phyloP scores from a whole-genome alignment of 2,888 invertebrate genomes.

The Xestia c-nigrum region DNA sequence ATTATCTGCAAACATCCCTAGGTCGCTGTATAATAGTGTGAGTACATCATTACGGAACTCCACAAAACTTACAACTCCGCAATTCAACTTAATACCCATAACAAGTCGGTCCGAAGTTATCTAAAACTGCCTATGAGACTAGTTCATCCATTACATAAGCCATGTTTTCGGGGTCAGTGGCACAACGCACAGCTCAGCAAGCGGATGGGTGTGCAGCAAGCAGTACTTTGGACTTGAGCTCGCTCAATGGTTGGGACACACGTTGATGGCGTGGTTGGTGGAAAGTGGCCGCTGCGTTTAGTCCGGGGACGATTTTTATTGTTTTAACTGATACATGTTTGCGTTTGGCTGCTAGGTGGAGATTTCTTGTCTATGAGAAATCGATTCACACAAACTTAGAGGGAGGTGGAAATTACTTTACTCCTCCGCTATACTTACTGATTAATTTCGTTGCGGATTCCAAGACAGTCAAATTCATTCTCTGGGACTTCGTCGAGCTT shows the following conservation, averaged over 20 bases:
- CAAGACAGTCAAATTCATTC: too few species aligned
- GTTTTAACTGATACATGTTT: neutral
- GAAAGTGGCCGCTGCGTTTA: neutral
- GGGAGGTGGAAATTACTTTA: too few species aligned
- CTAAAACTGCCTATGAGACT: slow-evolving; percentile 32
- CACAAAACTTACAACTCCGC: too few species aligned
- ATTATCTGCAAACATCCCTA: too few species aligned
- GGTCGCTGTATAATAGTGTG: too few species aligned
- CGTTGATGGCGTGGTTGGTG: slow-evolving; percentile 10
- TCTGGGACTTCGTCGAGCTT: too few species aligned
- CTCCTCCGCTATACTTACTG: too few species aligned
- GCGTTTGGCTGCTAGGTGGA: neutral
- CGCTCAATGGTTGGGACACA: slow-evolving; percentile 7
- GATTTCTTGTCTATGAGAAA: neutral
- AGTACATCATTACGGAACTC: too few species aligned
- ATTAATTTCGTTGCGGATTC: too few species aligned
- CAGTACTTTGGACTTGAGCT: slow-evolving; percentile 11
- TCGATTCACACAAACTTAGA: neutral
- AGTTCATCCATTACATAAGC: slow-evolving; percentile 23
- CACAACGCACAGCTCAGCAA: slow-evolving; percentile 7
- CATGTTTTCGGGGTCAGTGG: slow-evolving; percentile 47
- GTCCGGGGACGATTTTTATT: neutral
- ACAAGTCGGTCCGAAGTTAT: neutral
- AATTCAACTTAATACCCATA: neutral
- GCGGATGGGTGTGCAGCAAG: slow-evolving; percentile 26